Percentiles rank a stretch among this genome's conserved stretches.
Conservation (phyloP, 2,797 vertebrate genomes). For the Meriones psammophilus region DNA sequence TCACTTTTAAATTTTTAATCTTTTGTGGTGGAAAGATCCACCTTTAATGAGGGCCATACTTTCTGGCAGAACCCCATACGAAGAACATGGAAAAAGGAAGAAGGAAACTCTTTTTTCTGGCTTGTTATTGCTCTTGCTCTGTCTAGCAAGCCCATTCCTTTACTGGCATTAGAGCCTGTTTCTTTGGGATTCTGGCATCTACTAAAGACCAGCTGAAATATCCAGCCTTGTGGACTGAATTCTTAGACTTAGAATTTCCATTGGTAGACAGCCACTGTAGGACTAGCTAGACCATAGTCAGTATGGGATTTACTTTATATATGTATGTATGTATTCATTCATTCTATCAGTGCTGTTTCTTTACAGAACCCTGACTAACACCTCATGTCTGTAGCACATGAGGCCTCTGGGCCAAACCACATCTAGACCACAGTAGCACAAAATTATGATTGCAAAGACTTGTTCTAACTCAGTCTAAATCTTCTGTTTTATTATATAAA, state of each 20-base stretch:
- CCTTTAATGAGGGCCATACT: neutral
- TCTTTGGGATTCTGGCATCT: neutral
- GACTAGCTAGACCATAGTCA: neutral
- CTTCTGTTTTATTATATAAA: neutral
- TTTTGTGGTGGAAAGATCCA: neutral
- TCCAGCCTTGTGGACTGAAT: neutral
- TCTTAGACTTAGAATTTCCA: neutral
- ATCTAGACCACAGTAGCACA: neutral
- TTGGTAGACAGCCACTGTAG: neutral
- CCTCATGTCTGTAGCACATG: neutral
- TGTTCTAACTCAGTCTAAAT: neutral
- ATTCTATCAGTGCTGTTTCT: neutral
- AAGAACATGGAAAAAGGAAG: neutral
- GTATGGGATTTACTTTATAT: neutral
- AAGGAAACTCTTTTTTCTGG: neutral
- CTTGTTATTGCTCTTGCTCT: neutral
- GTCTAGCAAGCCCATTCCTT: neutral
- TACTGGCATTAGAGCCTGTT: neutral
- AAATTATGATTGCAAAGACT: rapidly evolving
- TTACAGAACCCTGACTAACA: neutral
- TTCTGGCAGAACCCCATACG: neutral
- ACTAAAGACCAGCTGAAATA: neutral
- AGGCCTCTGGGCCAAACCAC: neutral
- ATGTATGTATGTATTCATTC: neutral
- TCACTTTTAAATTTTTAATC: neutral